Percentiles rank a stretch among this genome's conserved stretches.
phyloP scores from a whole-genome alignment of 2,113 vertebrate genomes.

The Nycticebus coucang region DNA sequence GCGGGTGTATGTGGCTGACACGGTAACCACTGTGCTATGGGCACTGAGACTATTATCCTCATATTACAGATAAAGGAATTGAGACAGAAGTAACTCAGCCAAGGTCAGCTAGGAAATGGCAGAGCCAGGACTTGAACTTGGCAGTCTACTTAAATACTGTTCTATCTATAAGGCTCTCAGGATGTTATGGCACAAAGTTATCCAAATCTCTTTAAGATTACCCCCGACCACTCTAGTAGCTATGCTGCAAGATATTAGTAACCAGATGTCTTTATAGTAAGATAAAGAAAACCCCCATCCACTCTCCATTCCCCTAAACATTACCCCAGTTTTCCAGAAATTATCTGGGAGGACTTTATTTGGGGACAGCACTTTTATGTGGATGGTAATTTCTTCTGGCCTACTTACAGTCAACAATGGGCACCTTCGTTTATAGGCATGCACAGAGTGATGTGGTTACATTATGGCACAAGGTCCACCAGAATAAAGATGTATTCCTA shows the following conservation, averaged over 20 bases:
- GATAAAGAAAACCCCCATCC: not conserved
- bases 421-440: not conserved
- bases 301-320: not conserved
- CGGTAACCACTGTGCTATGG: too few species aligned
- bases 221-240: not conserved
- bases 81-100: not conserved
- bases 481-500: not conserved
- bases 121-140: not conserved
- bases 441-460: not conserved
- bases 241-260: not conserved
- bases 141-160: not conserved
- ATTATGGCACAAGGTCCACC: not conserved
- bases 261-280: not conserved
- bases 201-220: not conserved
- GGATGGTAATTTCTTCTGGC: too few species aligned
- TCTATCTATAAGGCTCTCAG: not conserved
- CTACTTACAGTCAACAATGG: not conserved
- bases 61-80: not conserved
- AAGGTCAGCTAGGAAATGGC: not conserved
- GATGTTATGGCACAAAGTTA: not conserved
- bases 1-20: too few species aligned
- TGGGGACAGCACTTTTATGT: not conserved
- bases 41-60: too few species aligned
- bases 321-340: not conserved
- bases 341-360: not conserved